phyloP scores from a whole-genome alignment of 2,888 invertebrate species.

The Cactoblastis cactorum region DNA sequence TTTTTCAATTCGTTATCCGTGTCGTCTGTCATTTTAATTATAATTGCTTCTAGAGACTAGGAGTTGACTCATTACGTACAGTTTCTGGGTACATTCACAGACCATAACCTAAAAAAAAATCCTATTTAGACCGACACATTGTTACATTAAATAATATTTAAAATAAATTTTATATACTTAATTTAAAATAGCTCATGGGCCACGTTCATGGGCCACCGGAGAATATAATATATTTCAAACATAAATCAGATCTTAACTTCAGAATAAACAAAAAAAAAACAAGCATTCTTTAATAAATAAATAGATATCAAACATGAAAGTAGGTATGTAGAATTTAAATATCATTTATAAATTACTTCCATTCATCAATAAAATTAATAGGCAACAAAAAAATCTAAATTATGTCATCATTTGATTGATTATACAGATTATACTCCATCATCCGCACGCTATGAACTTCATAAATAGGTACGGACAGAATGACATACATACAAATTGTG shows the following conservation, averaged over 20 bases:
- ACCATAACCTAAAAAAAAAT: neutral
- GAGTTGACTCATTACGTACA: slow-evolving; percentile 5
- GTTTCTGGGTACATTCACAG: neutral
- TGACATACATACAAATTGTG: neutral
- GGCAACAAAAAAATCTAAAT: neutral
- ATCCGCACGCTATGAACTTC: neutral
- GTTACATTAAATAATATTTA: no score
- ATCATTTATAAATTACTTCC: neutral
- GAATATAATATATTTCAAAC: no score
- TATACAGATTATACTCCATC: no score
- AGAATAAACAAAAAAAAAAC: neutral
- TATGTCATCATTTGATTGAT: neutral
- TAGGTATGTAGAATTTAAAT: no score
- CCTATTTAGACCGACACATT: no score
- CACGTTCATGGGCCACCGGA: no score
- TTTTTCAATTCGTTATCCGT: slow-evolving; percentile 18
- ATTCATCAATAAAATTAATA: neutral
- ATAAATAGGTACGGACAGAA: neutral
- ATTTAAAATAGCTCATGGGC: no score
- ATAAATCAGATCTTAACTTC: no score
- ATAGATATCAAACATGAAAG: no score
- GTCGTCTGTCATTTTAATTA: slow-evolving; percentile 15
- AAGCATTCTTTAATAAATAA: no score
- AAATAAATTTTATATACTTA: no score
- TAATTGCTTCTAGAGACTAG: neutral